phyloP scores from a whole-genome alignment of 2,113 vertebrate genomes.

The Podilymbus podiceps region DNA sequence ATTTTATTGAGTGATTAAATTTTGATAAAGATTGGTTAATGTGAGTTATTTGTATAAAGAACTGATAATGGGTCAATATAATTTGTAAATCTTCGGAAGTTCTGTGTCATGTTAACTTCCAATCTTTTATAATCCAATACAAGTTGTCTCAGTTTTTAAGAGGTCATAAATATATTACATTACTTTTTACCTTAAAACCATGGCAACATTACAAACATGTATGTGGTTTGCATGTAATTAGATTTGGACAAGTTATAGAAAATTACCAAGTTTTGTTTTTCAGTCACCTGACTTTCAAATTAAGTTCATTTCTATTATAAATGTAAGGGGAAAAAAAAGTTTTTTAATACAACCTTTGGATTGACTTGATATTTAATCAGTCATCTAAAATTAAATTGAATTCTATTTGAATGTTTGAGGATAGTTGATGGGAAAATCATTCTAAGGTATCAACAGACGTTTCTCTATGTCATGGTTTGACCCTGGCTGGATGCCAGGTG shows the following conservation, averaged over 20 bases:
- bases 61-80: not conserved
- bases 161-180: not conserved
- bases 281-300: not conserved
- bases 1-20: not conserved
- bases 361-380: not conserved
- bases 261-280: not conserved
- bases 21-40: not conserved
- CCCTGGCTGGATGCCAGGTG: no score
- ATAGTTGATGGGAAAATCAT: not conserved
- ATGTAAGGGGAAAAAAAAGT: accelerated
- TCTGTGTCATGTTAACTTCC: not conserved
- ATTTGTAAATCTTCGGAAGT: not conserved
- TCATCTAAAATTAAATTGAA: not conserved
- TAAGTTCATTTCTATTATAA: not conserved
- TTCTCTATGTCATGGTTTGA: not conserved
- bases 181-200: not conserved
- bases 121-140: not conserved
- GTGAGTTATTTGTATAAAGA: not conserved
- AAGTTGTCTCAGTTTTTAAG: not conserved
- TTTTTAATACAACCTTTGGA: not conserved
- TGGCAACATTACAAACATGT: not conserved
- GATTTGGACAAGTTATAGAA: not conserved
- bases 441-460: not conserved
- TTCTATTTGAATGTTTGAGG: not conserved
- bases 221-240: not conserved